These are phyloP conservation scores for Drosophila meridionalis DNA, from an alignment of 2,888 invertebrate species.

Conservation along the genomic window DNA sequence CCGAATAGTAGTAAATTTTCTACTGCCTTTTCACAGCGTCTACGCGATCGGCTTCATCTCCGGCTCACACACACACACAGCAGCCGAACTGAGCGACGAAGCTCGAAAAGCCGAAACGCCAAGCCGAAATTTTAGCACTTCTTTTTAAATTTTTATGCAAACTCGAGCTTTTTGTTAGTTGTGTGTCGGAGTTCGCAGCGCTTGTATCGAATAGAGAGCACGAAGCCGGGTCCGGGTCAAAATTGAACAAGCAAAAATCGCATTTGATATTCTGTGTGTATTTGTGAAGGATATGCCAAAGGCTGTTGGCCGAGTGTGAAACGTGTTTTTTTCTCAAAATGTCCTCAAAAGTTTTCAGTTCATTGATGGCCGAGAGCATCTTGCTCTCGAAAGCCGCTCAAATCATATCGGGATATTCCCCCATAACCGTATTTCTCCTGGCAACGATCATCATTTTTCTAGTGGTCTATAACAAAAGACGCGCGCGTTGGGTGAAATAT, in stretches of 20 bases:
- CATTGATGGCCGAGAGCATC: conserved; percentile 82
- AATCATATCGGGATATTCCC: conserved; percentile 83
- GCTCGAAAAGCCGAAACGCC: conserved; percentile 60
- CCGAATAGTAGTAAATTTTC: conserved; percentile 54
- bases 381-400: conserved; percentile 79
- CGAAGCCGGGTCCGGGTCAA: conserved; percentile 37
- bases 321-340: conserved; percentile 47
- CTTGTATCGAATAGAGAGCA: conserved; percentile 44
- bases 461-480: conserved; percentile 81
- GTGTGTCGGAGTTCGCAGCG: conserved; percentile 78
- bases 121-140: conserved; percentile 80
- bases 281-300: conserved; percentile 40
- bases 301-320: conserved; percentile 23
- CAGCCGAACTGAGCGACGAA: conserved; percentile 60
- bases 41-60: conserved; percentile 44
- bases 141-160: conserved; percentile 85
- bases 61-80: conserved; percentile 38
- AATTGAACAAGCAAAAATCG: background rate
- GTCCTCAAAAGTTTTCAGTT: conserved; percentile 79
- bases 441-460: conserved; percentile 73
- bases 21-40: conserved; percentile 50
- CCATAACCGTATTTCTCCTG: conserved; percentile 80
- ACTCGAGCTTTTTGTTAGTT: conserved; percentile 83
- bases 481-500: conserved; percentile 85
- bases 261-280: conserved; percentile 4